phyloP scores from a whole-genome alignment of 1,140 invertebrate species.

The Stegodyphus dumicola region DNA sequence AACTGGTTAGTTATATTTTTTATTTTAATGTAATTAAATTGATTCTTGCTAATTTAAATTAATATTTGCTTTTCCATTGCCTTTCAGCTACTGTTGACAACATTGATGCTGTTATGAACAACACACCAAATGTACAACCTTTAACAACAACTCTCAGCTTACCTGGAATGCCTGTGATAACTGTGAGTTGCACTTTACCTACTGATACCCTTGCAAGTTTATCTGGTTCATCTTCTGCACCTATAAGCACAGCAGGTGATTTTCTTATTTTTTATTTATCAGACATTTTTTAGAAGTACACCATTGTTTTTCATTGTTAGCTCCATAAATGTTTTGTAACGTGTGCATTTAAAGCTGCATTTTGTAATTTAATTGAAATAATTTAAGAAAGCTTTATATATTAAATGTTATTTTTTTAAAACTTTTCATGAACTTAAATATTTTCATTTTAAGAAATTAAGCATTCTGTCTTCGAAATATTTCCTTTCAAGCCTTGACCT shows the following conservation, averaged over 20 bases:
- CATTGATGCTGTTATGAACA: conserved; percentile 52
- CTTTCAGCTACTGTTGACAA: background rate
- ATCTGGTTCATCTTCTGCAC: conserved; percentile 9
- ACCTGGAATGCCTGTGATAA: conserved; percentile 84
- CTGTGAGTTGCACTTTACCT: conserved; percentile 78
- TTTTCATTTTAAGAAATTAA: background rate
- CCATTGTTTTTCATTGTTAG: background rate
- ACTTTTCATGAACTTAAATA: background rate
- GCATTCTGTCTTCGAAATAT: too few relatives aligned
- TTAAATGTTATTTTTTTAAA: background rate
- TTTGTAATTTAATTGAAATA: background rate
- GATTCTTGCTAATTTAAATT: too few relatives aligned
- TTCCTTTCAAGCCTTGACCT: too few relatives aligned
- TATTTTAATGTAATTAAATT: background rate
- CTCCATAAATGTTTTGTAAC: background rate
- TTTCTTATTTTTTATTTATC: background rate
- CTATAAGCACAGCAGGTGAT: conserved; percentile 29
- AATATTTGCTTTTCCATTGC: too few relatives aligned
- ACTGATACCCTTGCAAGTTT: conserved; percentile 47
- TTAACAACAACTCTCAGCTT: conserved; percentile 79
- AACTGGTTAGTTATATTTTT: background rate
- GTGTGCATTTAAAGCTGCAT: background rate
- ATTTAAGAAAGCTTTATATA: background rate
- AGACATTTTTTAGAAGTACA: background rate
- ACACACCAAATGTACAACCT: conserved; percentile 31